Evolutionary conservation across 2,797 vertebrate genomes (phyloP), one percentile per base, ranked within the genome.

Genomic region (Anableps anableps): DNA sequence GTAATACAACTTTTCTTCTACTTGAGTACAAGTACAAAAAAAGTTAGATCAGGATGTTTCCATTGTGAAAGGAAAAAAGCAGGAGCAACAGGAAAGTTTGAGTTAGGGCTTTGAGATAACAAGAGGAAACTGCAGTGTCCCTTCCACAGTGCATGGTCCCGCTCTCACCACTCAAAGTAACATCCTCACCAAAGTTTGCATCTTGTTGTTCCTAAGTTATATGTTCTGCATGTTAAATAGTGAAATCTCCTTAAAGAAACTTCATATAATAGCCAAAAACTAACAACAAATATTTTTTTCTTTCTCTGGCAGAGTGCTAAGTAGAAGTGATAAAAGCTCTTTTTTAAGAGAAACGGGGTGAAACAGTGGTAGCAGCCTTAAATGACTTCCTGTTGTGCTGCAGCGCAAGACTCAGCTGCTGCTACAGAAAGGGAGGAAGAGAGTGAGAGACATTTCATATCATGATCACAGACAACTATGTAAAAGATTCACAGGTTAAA

Each of bases 301-400:
- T 92, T 90, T 87, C 83, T 3, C 84, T 83, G 88, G 81, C 88
- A 88, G 86, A 90, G 84, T 62, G 87, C 89, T 95, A 88, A 87
- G 88, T 78, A 88, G 70, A 81, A 90, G 85, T 77, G 78, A 93
- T 93, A 94, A 94, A 92, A 92, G 86, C 82, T 85, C 5, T 43
- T 41, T 93, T 93, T 83, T 85, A 83, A 92, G 90, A 91, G 87
- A 92, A 92, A 92, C 91, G 83, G 85, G 89, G 87, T 92, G 88
- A 89, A 92, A 94, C 91, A 94, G 92, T 91, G 86, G 91, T 64
- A 75, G 81, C 74, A 86, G 90, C 87, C 83, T 80, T 93, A 93
- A 93, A 93, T 85, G 80, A 88, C 88, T 95, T 96, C 92, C 94
- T 96, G 92, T 94, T 91, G 93, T 77, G 82, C 87, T 83, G 89